These are phyloP conservation scores for Noctilio leporinus DNA, from an alignment of 2,113 vertebrate genomes.

Conservation along the genomic window DNA sequence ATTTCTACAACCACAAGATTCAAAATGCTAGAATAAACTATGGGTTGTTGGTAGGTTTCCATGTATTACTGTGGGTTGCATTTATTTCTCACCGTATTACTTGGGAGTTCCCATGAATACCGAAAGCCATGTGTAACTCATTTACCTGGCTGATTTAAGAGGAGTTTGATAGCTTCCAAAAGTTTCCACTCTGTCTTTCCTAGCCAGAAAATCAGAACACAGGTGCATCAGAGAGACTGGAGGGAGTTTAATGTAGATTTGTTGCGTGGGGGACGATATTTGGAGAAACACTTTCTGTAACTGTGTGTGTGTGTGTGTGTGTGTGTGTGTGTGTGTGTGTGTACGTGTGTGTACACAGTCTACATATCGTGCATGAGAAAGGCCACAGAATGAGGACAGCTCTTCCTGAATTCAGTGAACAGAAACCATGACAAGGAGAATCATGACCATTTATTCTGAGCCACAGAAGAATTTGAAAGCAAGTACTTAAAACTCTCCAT, in stretches of 20 bases:
- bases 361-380: not conserved
- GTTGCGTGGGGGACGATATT: not conserved
- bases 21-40: not conserved
- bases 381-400: not conserved
- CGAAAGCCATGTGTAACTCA: slow-evolving; percentile 44
- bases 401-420: not conserved
- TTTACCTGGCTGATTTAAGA: slow-evolving; percentile 54
- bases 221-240: not conserved
- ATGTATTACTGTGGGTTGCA: not conserved
- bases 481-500: not conserved
- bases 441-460: not conserved
- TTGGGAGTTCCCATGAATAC: not conserved
- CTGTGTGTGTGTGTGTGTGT: not conserved
- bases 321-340: not conserved
- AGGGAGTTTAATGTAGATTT: not conserved
- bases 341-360: no score
- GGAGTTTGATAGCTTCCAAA: slow-evolving; percentile 40
- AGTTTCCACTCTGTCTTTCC: slow-evolving; percentile 31
- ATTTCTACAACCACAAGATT: not conserved
- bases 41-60: not conserved
- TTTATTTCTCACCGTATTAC: not conserved
- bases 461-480: not conserved
- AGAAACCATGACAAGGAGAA: not conserved
- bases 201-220: slow-evolving; percentile 37
- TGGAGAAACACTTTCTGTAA: not conserved